Conservation (phyloP, 1,140 invertebrate species). For the Drosophila lacertosa region DNA sequence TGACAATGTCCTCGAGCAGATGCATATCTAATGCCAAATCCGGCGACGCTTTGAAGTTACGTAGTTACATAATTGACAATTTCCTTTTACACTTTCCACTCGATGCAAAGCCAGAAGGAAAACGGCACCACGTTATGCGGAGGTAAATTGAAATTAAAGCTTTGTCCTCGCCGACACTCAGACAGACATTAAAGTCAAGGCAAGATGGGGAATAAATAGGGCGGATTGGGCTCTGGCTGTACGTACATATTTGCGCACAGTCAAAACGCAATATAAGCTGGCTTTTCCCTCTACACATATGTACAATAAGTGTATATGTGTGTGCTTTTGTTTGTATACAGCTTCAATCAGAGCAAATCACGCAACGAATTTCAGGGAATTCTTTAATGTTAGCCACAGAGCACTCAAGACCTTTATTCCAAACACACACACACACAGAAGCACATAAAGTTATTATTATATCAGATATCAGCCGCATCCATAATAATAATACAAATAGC, state of each 20-base stretch:
- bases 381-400: constrained; percentile 28
- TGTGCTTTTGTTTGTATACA: constrained; percentile 3
- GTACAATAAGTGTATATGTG: background rate
- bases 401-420: constrained; percentile 1
- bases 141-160: constrained; percentile 42
- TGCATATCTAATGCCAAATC: constrained; percentile 22
- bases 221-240: background rate
- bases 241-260: background rate
- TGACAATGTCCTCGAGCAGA: constrained; percentile 6
- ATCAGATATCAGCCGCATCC: constrained; percentile 14
- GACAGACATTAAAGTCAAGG: constrained; percentile 6
- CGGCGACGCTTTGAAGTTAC: constrained; percentile 24
- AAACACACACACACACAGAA: background rate
- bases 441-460: constrained; percentile 19
- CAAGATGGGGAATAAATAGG: background rate
- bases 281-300: background rate
- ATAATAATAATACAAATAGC: constrained; percentile 38
- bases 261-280: background rate
- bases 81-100: constrained; percentile 27
- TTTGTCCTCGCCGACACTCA: constrained; percentile 4
- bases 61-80: constrained; percentile 43
- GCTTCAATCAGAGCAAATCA: constrained; percentile 27
- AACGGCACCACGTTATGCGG: background rate
- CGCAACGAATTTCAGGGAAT: constrained; percentile 21
- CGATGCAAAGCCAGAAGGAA: background rate